Evolutionary conservation across 2,888 invertebrate genomes (phyloP).

Genomic region (Xanthorhoe designata): DNA sequence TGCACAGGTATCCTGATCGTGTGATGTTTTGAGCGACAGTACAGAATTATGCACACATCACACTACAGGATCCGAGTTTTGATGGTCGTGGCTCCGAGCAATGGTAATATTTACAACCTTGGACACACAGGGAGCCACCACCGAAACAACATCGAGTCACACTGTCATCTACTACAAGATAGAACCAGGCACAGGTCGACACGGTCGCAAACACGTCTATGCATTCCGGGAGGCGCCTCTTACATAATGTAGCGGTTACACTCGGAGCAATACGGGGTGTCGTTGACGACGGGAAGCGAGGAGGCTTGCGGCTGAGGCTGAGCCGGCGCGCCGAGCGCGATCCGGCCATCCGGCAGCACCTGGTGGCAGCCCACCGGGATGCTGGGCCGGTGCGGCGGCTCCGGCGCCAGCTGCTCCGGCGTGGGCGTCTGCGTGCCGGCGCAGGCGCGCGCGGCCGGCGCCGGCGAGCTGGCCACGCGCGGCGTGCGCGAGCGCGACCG

Average conservation of each 20-base stretch:
- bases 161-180: constrained; percentile 64
- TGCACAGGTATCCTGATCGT: constrained; percentile 54
- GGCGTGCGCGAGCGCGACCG: constrained; percentile 77
- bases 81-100: constrained; percentile 45
- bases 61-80: constrained; percentile 33
- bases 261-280: constrained; percentile 90
- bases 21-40: constrained; percentile 25
- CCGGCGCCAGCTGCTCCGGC: constrained; percentile 61
- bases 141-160: constrained; percentile 60
- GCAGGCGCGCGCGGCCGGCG: constrained; percentile 74
- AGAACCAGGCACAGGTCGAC: constrained; percentile 80
- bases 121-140: constrained; percentile 53
- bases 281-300: constrained; percentile 79
- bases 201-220: constrained; percentile 84
- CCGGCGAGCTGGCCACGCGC: constrained; percentile 75
- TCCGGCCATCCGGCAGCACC: constrained; percentile 80
- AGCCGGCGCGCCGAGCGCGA: constrained; percentile 74
- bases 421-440: constrained; percentile 71
- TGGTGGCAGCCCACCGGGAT: constrained; percentile 85
- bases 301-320: constrained; percentile 61
- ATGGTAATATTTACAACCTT: constrained; percentile 42
- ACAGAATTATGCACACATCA: constrained; percentile 24
- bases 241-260: constrained; percentile 96
- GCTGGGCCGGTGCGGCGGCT: constrained; percentile 77
- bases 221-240: constrained; percentile 85